Evolutionary conservation across 2,888 invertebrate genomes (phyloP).

Genomic region (Cerceris rybyensis): DNA sequence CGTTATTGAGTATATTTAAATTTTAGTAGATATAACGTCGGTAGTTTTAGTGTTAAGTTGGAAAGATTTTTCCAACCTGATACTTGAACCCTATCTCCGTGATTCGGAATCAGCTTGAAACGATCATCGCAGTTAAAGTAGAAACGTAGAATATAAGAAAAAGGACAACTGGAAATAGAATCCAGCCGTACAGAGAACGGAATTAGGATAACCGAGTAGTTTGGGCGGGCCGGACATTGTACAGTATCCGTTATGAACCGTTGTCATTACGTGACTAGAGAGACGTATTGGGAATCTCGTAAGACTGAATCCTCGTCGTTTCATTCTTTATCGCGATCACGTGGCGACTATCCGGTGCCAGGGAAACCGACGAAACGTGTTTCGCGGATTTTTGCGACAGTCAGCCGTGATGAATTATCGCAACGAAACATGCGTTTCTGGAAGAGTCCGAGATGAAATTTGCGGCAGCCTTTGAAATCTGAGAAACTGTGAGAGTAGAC

Average conservation of each 20-base stretch:
- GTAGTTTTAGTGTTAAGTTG: too few species aligned
- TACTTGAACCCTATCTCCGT: too few species aligned
- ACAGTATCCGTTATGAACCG: conserved; percentile 63
- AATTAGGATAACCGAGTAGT: conserved; percentile 13
- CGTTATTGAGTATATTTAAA: too few species aligned
- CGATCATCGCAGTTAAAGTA: too few species aligned
- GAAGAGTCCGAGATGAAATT: neutral
- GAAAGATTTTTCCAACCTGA: too few species aligned
- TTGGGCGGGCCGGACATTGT: conserved; percentile 30
- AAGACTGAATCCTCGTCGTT: neutral
- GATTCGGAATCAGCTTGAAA: too few species aligned
- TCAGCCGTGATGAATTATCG: neutral
- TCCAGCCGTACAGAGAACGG: neutral
- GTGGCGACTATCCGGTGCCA: neutral
- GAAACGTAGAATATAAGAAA: neutral
- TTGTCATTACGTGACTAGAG: conserved; percentile 67
- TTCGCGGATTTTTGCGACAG: neutral
- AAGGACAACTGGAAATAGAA: neutral
- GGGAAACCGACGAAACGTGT: neutral
- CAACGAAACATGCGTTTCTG: neutral
- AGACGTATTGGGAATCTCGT: conserved; percentile 37
- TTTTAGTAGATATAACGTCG: too few species aligned
- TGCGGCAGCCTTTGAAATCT: neutral
- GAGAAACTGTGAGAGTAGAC: too few species aligned
- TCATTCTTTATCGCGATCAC: conserved; percentile 2